phyloP scores from a whole-genome alignment of 2,888 invertebrate genomes.

The Oxyteleia sp. region DNA sequence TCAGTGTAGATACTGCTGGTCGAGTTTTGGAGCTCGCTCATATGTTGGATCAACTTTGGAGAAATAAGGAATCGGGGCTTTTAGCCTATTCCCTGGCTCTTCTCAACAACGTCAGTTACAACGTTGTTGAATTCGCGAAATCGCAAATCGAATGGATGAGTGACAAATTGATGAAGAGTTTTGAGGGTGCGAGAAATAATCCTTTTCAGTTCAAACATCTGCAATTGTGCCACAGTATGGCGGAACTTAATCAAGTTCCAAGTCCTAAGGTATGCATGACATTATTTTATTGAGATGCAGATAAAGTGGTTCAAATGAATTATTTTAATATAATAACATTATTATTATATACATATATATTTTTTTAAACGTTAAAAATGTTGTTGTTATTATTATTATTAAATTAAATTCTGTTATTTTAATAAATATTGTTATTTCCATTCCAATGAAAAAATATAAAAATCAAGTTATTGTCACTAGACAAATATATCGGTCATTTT shows the following conservation, averaged over 20 bases:
- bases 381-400: slow-evolving; percentile 1
- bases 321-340: too few relatives aligned
- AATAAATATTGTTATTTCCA: too few relatives aligned
- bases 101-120: slow-evolving; percentile 98
- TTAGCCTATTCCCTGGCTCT: slow-evolving; percentile 97
- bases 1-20: slow-evolving; percentile 99
- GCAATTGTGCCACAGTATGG: slow-evolving; percentile 97
- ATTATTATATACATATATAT: too few relatives aligned
- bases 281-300: too few relatives aligned
- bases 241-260: slow-evolving; percentile 94
- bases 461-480: too few relatives aligned
- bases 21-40: slow-evolving; percentile 98
- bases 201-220: slow-evolving; percentile 98
- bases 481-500: too few relatives aligned
- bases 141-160: slow-evolving; percentile 99
- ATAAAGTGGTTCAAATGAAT: background rate
- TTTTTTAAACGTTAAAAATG: too few relatives aligned
- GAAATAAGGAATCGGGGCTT: slow-evolving; percentile 98
- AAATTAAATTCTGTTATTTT: too few relatives aligned
- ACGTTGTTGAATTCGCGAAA: slow-evolving; percentile 99
- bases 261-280: slow-evolving; percentile 92
- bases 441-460: too few relatives aligned
- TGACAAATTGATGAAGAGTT: slow-evolving; percentile 97
- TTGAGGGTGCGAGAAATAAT: slow-evolving; percentile 96
- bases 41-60: slow-evolving; percentile 98